phyloP scores from a whole-genome alignment of 2,888 invertebrate genomes.

The Cloeon dipterum region DNA sequence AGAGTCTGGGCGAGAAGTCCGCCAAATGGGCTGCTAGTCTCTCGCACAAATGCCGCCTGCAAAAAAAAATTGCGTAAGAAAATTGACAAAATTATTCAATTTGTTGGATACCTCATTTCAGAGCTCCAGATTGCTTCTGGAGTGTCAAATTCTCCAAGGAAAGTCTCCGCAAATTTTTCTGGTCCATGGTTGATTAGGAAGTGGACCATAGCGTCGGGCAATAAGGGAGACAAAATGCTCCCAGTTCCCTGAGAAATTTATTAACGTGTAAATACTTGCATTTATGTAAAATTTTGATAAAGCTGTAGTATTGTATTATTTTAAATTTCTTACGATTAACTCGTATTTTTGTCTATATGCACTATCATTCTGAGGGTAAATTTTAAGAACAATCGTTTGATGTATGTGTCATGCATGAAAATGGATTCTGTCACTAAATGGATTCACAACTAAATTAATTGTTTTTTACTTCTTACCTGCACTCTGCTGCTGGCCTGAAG shows the following conservation, averaged over 20 bases:
- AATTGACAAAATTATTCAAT: constrained; percentile 5
- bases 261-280: no score
- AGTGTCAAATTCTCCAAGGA: constrained; percentile 94
- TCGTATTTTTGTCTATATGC: no score
- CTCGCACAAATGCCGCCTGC: constrained; percentile 66
- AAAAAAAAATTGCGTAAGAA: constrained; percentile 3
- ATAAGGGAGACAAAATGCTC: constrained; percentile 74
- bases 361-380: no score
- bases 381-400: no score
- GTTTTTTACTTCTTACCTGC: not conserved
- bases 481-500: constrained; percentile 69
- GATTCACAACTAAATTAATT: not conserved
- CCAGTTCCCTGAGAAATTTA: constrained; percentile 1
- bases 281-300: no score
- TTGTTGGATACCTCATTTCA: constrained; percentile 56
- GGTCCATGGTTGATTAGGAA: constrained; percentile 96
- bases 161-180: constrained; percentile 95
- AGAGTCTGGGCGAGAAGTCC: constrained; percentile 85
- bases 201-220: constrained; percentile 98
- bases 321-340: no score
- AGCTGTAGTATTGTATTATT: no score
- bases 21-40: constrained; percentile 93
- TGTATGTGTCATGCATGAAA: no score
- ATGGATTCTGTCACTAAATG: not conserved
- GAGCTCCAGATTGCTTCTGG: constrained; percentile 99